Evolutionary conservation across 2,797 vertebrate species (phyloP).

Genomic region (Staurois parvus): DNA sequence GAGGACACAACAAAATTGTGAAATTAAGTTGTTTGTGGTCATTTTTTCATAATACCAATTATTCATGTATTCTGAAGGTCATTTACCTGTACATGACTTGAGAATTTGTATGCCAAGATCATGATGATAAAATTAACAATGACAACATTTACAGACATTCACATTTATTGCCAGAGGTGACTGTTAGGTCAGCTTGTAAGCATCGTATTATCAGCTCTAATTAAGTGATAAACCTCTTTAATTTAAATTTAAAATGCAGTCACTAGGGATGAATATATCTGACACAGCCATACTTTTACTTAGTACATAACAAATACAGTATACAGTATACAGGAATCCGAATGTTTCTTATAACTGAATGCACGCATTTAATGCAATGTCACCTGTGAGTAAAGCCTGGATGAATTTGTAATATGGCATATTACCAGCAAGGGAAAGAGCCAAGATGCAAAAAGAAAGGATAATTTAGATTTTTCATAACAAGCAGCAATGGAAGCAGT

Average conservation of each 20-base stretch:
- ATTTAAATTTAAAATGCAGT: constrained; percentile 18
- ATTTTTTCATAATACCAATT: neutral
- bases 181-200: neutral
- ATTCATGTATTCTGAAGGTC: neutral
- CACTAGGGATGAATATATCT: neutral
- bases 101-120: neutral
- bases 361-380: constrained; percentile 14
- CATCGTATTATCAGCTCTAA: neutral
- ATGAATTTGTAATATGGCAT: neutral
- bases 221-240: neutral
- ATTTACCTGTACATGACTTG: neutral
- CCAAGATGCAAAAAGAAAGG: neutral
- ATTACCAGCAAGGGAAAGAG: constrained; percentile 14
- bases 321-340: neutral
- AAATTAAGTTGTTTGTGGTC: neutral
- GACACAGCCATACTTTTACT: neutral
- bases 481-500: neutral
- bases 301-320: neutral
- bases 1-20: neutral
- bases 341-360: neutral
- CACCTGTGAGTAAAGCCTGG: constrained; percentile 2
- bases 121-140: neutral
- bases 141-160: neutral
- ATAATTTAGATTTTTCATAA: constrained; percentile 13
- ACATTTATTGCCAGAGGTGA: constrained; percentile 1